A percentile compares a stretch with the other conserved stretches of the same genome.
Conservation (phyloP, 1,140 invertebrate genomes). For the Saccostrea cuccullata region DNA sequence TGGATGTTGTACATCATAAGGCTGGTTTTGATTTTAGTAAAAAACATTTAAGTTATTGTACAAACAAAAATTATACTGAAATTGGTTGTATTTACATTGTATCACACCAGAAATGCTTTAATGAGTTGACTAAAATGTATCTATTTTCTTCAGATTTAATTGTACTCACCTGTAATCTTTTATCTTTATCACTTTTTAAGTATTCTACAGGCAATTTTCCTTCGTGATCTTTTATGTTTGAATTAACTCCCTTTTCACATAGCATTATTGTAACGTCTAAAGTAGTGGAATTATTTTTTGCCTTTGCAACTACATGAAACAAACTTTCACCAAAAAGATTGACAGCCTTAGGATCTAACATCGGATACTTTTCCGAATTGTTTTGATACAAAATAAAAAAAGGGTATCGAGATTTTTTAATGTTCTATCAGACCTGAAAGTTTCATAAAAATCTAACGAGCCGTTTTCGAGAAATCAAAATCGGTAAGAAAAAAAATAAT, state of each 20-base stretch:
- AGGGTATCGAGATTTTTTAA: no score
- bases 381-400: conserved; percentile 59
- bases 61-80: no score
- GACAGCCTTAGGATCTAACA: conserved; percentile 54
- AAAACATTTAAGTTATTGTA: no score
- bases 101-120: no score
- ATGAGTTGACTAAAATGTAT: no score
- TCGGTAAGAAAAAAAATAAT: no score
- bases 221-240: conserved; percentile 61
- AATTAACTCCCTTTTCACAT: conserved; percentile 58
- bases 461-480: no score
- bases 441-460: no score
- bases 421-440: no score
- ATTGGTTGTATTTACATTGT: no score
- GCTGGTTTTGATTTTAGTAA: no score
- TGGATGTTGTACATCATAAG: no score
- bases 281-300: conserved; percentile 64
- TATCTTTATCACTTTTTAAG: conserved; percentile 66
- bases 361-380: conserved; percentile 54
- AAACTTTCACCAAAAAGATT: conserved; percentile 66
- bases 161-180: conserved; percentile 50
- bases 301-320: conserved; percentile 64
- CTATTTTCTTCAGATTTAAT: not conserved
- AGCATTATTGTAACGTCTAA: conserved; percentile 66
- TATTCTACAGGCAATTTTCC: conserved; percentile 65